Evolutionary conservation across 2,113 vertebrate species (phyloP).

Genomic region (Ochotona curzoniae): DNA sequence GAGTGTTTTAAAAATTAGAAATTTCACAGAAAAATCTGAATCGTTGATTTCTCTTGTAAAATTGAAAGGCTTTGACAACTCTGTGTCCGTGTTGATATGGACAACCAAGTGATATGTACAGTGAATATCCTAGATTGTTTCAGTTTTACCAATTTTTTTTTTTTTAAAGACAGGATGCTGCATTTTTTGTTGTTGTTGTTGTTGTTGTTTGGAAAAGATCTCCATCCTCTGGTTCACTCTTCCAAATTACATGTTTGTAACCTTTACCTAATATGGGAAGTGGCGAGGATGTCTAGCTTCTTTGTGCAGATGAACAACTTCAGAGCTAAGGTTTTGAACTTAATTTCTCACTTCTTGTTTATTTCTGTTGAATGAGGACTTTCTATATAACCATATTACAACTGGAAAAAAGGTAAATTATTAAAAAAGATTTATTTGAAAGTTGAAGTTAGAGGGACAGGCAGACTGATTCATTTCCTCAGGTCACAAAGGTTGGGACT

Average conservation of each 20-base stretch:
- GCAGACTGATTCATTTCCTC: too few relatives aligned
- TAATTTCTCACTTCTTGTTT: conserved; percentile 11
- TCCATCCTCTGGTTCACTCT: too few relatives aligned
- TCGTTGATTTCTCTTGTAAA: conserved; percentile 65
- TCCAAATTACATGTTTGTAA: background rate
- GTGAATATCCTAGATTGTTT: background rate
- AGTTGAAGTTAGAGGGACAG: too few relatives aligned
- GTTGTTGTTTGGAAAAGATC: too few relatives aligned
- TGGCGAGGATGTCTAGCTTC: background rate
- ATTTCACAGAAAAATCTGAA: conserved; percentile 63
- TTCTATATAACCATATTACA: background rate
- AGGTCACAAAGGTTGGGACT: too few relatives aligned
- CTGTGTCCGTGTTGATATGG: conserved; percentile 6
- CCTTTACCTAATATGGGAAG: background rate
- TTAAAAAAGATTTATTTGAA: too few relatives aligned
- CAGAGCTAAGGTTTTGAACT: conserved; percentile 44
- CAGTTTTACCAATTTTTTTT: too few relatives aligned
- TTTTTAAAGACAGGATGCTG: too few relatives aligned
- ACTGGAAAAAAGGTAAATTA: background rate
- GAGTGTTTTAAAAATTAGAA: conserved; percentile 66
- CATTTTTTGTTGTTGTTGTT: too few relatives aligned
- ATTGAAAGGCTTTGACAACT: conserved; percentile 14
- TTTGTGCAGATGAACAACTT: background rate
- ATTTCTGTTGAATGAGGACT: background rate
- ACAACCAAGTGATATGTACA: background rate